Percentiles rank a stretch among this genome's conserved stretches.
Conservation (phyloP, 1,140 invertebrate genomes). For the Monomorium pharaonis region DNA sequence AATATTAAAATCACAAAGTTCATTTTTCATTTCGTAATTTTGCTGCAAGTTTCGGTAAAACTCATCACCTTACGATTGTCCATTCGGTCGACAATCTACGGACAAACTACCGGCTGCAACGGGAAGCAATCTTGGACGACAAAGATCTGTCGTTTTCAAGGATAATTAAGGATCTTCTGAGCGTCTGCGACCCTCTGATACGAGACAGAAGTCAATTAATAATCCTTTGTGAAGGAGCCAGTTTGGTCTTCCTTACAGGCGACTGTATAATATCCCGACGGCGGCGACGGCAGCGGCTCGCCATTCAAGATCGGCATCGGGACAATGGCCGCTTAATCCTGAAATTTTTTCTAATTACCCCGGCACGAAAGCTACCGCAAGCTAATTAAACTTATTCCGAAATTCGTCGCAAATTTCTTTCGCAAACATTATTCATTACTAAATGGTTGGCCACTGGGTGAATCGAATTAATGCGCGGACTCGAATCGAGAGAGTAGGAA, state of each 20-base stretch:
- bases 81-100: slow-evolving; percentile 26
- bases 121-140: slow-evolving; percentile 58
- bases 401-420: slow-evolving; percentile 74
- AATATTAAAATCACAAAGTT: not conserved
- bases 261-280: slow-evolving; percentile 70
- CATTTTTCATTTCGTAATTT: not conserved
- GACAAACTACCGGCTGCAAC: slow-evolving; percentile 31
- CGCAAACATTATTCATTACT: slow-evolving; percentile 75
- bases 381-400: slow-evolving; percentile 75
- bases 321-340: slow-evolving; percentile 72
- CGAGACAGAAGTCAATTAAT: slow-evolving; percentile 76
- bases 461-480: slow-evolving; percentile 42
- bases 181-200: slow-evolving; percentile 73
- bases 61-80: slow-evolving; percentile 47
- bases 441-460: slow-evolving; percentile 41
- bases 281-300: slow-evolving; percentile 34
- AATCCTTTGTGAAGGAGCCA: slow-evolving; percentile 74
- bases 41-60: not conserved
- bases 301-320: slow-evolving; percentile 66
- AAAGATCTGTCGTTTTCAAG: slow-evolving; percentile 69
- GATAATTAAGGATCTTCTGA: slow-evolving; percentile 72
- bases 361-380: slow-evolving; percentile 5
- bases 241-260: slow-evolving; percentile 67
- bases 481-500: slow-evolving; percentile 9
- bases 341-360: slow-evolving; percentile 74